Evolutionary conservation across 2,113 vertebrate genomes (phyloP).

Genomic region (Scopus umbretta): DNA sequence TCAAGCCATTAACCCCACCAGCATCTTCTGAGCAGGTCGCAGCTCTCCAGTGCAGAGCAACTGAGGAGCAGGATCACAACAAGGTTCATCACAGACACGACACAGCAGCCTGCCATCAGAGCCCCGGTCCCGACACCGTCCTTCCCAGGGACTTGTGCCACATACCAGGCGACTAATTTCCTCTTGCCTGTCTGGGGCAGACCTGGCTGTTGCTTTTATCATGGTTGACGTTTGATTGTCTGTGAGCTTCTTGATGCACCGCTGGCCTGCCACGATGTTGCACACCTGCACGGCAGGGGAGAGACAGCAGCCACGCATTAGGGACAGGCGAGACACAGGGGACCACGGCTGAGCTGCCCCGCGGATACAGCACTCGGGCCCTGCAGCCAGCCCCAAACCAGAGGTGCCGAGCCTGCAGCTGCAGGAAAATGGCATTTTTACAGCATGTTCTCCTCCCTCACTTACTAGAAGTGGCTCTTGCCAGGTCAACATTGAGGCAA

Average conservation of each 20-base stretch:
- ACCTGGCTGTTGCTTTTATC: slow-evolving; percentile 85
- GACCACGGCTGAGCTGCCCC: not conserved
- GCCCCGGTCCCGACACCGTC: accelerated
- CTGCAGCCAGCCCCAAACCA: not conserved
- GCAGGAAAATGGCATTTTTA: not conserved
- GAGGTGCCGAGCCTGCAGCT: not conserved
- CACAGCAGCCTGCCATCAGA: not conserved
- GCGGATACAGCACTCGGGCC: accelerated
- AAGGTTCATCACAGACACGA: accelerated
- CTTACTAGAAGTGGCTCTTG: not conserved
- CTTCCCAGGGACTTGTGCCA: not conserved
- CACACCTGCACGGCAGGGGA: slow-evolving; percentile 68
- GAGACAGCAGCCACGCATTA: not conserved
- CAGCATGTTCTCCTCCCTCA: not conserved
- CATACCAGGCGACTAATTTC: slow-evolving; percentile 81
- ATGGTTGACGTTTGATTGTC: slow-evolving; percentile 85
- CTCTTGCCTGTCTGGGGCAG: slow-evolving; percentile 82
- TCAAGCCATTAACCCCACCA: not conserved
- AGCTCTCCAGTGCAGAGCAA: not conserved
- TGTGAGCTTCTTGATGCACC: slow-evolving; percentile 83
- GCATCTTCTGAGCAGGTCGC: not conserved
- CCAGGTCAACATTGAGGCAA: not conserved
- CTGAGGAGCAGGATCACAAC: not conserved
- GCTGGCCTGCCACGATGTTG: slow-evolving; percentile 82
- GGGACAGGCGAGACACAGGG: accelerated